Evolutionary conservation across 2,113 vertebrate genomes (phyloP), one percentile per base, ranked within the genome.

Genomic region (Psittacus erithacus): DNA sequence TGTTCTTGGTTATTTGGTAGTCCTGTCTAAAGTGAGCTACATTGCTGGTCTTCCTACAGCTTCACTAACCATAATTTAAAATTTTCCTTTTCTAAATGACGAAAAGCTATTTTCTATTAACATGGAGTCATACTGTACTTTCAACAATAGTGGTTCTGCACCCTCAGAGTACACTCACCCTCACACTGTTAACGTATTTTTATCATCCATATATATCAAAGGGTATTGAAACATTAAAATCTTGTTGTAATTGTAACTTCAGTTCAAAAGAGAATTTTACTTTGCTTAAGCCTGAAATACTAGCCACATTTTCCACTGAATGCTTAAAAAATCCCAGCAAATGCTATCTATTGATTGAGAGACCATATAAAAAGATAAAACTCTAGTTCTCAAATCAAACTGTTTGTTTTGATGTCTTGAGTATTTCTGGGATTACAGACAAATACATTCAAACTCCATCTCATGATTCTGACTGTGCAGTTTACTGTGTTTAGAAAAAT

Each of bases 141-240:
- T 86, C 39, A 59, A 14, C 11, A 29, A 7, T 2, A 18, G 33
- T 17, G 15, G 11, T 35, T 25, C 38, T 22, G 13, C 11, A 43
- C 18, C 12, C 39, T 63, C n/a, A 38, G 27, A 47, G 16, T 20
- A 55, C 15, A 1, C 22, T 63, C 41, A 44, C 8, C 33, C n/a
- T 43, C 50, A 39, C 7, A 24, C 25, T 15, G 17, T 17, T 13
- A 96, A 94, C 94, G 92, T 98, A 98, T 98, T 98, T 98, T 98
- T 97, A 96, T 98, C 97, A 98, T 98, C 97, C 94, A 82, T 98
- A 97, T 97, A 97, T 98, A 97, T 98, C 98, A 96, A 75, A 39
- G 62, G 76, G 49, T 95, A 96, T 93, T 96, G 91, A 96, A 96
- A 86, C 86, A 94, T 41, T 69, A 97, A 97, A 93, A 86, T 93